Evolutionary conservation across 2,113 vertebrate genomes (phyloP).

Genomic region (Nematolebias whitei): DNA sequence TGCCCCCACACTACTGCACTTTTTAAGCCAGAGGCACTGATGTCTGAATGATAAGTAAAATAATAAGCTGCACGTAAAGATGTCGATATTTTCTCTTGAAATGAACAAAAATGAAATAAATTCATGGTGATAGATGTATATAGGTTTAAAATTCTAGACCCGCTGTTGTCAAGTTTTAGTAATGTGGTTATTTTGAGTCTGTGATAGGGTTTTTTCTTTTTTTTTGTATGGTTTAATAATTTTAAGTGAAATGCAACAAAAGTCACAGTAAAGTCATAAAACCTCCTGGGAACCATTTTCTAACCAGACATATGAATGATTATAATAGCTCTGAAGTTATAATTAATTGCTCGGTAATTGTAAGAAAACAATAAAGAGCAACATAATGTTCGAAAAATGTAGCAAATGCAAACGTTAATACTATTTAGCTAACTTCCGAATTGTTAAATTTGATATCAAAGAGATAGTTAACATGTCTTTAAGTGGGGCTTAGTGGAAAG

Average conservation of each 20-base stretch:
- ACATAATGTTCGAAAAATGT: too few relatives aligned
- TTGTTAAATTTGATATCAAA: too few relatives aligned
- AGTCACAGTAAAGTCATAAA: constrained; percentile 22
- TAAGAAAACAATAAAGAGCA: too few relatives aligned
- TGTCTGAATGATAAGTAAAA: constrained; percentile 28
- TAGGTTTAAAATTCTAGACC: constrained; percentile 48
- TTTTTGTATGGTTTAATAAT: constrained; percentile 52
- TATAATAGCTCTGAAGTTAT: background rate
- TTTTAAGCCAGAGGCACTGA: constrained; percentile 60
- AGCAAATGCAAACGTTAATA: background rate
- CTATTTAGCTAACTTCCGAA: too few relatives aligned
- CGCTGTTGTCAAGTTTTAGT: constrained; percentile 46
- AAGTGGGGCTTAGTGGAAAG: too few relatives aligned
- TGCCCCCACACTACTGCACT: constrained; percentile 65
- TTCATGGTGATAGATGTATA: constrained; percentile 59
- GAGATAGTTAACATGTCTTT: too few relatives aligned
- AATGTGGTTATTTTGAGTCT: constrained; percentile 50
- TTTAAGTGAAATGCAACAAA: constrained; percentile 23
- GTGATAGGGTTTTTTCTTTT: constrained; percentile 48
- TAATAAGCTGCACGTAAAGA: constrained; percentile 48
- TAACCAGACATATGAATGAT: constrained; percentile 4
- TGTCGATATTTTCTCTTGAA: constrained; percentile 26
- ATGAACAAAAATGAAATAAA: constrained; percentile 2
- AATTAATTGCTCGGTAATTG: too few relatives aligned
- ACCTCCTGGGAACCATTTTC: constrained; percentile 19